Percentiles rank a stretch among this genome's conserved stretches.
phyloP scores from a whole-genome alignment of 1,140 invertebrate species.

The Sycobia sp. region DNA sequence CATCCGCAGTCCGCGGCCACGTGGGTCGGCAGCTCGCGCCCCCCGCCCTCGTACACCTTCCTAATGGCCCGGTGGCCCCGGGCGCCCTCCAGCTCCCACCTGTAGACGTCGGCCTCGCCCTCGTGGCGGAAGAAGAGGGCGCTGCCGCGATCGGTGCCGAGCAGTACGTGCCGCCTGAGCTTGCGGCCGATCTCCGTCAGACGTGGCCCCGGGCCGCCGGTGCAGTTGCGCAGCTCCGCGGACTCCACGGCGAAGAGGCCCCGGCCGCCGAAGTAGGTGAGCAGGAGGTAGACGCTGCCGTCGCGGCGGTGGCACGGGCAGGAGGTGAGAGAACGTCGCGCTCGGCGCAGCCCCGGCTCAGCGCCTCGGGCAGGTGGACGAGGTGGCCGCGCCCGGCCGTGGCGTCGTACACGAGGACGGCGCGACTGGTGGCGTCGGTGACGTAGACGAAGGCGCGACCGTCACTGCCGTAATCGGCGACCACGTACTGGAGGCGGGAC shows the following conservation, averaged over 20 bases:
- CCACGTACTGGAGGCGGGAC: constrained; percentile 66
- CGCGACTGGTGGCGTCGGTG: constrained; percentile 67
- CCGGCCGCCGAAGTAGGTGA: constrained; percentile 65
- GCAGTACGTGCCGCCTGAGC: constrained; percentile 61
- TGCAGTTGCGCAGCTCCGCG: constrained; percentile 61
- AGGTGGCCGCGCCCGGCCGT: constrained; percentile 64
- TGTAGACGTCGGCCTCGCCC: constrained; percentile 58
- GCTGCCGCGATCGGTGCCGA: constrained; percentile 68
- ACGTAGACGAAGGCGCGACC: constrained; percentile 65
- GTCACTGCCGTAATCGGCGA: constrained; percentile 66
- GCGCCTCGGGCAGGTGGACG: constrained; percentile 64
- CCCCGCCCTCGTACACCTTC: constrained; percentile 60
- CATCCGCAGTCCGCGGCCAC: constrained; percentile 64
- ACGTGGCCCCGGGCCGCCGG: constrained; percentile 59
- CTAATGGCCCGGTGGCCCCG: constrained; percentile 56
- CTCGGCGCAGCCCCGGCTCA: constrained; percentile 50
- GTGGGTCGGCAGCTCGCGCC: constrained; percentile 65
- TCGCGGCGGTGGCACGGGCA: constrained; percentile 59
- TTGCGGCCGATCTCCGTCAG: constrained; percentile 65
- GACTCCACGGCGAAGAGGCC: constrained; percentile 65
- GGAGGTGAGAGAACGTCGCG: constrained; percentile 68
- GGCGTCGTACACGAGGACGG: constrained; percentile 70
- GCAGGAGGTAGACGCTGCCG: constrained; percentile 62
- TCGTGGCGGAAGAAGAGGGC: constrained; percentile 66
- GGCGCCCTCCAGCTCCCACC: constrained; percentile 54